Evolutionary conservation across 2,888 invertebrate genomes (phyloP).

Genomic region (Pterostichus niger): DNA sequence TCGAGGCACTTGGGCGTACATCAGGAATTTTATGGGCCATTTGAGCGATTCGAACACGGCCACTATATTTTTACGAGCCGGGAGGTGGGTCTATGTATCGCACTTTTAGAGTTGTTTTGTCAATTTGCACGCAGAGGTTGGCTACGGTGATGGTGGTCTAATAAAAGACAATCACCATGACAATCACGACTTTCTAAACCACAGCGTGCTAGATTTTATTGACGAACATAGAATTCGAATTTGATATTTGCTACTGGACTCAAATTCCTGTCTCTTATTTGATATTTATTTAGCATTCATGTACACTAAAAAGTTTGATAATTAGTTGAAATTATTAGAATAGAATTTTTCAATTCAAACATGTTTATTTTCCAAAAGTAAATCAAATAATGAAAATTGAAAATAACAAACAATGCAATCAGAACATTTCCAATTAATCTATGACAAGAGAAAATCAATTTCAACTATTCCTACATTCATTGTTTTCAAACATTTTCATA

Average conservation of each 20-base stretch:
- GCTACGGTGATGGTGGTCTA: neutral
- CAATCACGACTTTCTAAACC: neutral
- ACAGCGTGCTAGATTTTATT: neutral
- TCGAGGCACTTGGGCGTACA: constrained; percentile 12
- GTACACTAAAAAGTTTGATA: no score
- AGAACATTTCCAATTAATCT: no score
- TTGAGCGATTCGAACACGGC: constrained; percentile 58
- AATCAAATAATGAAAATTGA: no score
- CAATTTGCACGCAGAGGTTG: constrained; percentile 22
- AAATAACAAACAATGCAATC: no score
- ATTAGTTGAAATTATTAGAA: no score
- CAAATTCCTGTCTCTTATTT: no score
- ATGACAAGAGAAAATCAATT: no score
- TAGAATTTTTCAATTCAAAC: no score
- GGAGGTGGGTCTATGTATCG: constrained; percentile 34
- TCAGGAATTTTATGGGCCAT: constrained; percentile 54
- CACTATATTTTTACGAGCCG: constrained; percentile 54
- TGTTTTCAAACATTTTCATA: constrained; percentile 1
- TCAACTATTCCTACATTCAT: neutral
- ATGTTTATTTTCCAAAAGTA: no score
- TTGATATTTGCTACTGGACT: no score
- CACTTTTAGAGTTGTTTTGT: constrained; percentile 53
- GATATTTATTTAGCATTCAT: no score
- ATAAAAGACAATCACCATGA: constrained; percentile 7
- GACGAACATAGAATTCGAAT: no score